Percentiles rank a stretch among this genome's conserved stretches.
Conservation (phyloP, 2,888 invertebrate genomes). For the Tetranychus piercei region DNA sequence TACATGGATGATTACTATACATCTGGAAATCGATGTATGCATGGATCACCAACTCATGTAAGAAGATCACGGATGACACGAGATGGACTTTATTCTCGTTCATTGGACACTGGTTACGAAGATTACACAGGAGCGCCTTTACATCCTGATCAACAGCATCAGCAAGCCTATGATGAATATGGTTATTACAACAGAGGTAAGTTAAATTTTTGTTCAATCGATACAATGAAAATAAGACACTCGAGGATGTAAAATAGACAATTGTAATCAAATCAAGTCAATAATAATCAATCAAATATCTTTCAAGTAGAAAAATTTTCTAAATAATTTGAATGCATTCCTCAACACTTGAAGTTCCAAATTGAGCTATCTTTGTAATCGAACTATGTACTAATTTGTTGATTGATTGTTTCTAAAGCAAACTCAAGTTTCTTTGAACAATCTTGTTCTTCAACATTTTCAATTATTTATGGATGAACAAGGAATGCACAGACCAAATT, state of each 20-base stretch:
- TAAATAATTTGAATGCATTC: no score
- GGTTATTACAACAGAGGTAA: slow-evolving; percentile 4
- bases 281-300: neutral
- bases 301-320: neutral
- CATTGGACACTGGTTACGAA: slow-evolving; percentile 10
- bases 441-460: no score
- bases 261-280: neutral
- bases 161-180: neutral
- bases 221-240: no score
- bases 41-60: slow-evolving; percentile 1
- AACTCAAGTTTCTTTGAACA: no score
- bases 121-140: neutral
- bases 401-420: no score
- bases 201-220: neutral
- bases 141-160: neutral
- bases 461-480: no score
- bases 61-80: neutral
- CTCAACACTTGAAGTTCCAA: no score
- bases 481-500: neutral
- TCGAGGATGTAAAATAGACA: neutral
- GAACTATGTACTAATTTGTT: no score
- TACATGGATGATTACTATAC: slow-evolving; percentile 3
- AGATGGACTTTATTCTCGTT: slow-evolving; percentile 8
- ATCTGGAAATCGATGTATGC: neutral
- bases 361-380: no score